Evolutionary conservation across 1,140 invertebrate genomes (phyloP).

Genomic region (Drosophila mojavensis): DNA sequence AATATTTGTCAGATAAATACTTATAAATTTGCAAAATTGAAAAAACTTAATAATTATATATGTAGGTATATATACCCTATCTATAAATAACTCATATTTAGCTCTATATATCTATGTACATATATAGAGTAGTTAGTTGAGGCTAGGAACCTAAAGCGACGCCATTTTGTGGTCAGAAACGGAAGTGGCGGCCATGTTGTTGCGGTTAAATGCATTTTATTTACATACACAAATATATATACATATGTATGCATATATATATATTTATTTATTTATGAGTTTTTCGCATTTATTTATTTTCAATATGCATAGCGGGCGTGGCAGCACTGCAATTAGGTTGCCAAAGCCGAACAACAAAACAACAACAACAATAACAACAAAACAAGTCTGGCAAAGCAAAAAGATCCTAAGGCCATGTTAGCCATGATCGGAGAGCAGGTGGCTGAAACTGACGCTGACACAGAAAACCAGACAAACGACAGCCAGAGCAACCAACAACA

Average conservation of each 20-base stretch:
- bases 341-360: not conserved
- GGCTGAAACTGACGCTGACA: slow-evolving; percentile 66
- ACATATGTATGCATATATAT: slow-evolving; percentile 55
- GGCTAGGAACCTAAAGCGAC: slow-evolving; percentile 1
- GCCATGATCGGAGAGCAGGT: slow-evolving; percentile 60
- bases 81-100: not conserved
- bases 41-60: too few species aligned
- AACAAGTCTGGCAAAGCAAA: slow-evolving; percentile 43
- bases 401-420: slow-evolving; percentile 72
- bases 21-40: too few species aligned
- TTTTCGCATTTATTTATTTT: slow-evolving; percentile 55
- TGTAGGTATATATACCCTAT: not conserved
- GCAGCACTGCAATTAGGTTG: slow-evolving; percentile 40
- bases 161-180: slow-evolving; percentile 44
- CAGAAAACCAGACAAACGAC: slow-evolving; percentile 66
- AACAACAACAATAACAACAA: not conserved
- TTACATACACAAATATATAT: slow-evolving; percentile 20
- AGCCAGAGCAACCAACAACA: slow-evolving; percentile 33
- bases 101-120: not conserved
- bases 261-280: slow-evolving; percentile 57
- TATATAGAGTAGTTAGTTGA: not conserved
- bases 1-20: too few species aligned
- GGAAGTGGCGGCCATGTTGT: slow-evolving; percentile 58
- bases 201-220: slow-evolving; percentile 37
- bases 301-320: slow-evolving; percentile 34